Conservation (phyloP, 2,888 invertebrate species). For the Capitulum mitella region DNA sequence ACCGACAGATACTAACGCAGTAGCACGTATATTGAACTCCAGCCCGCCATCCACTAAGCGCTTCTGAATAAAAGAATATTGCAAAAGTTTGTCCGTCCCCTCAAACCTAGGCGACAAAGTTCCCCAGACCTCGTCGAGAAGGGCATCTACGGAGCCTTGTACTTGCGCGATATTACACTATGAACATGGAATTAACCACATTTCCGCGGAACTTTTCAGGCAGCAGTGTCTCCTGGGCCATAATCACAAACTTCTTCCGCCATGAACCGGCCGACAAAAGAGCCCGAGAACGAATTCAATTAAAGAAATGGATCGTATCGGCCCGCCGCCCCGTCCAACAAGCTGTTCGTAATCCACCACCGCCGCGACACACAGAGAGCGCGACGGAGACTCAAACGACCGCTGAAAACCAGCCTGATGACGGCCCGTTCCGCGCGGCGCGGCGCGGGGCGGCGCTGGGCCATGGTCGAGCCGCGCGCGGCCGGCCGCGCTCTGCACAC, state of each 20-base stretch:
- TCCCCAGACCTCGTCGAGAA: not conserved
- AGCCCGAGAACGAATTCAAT: too few relatives aligned
- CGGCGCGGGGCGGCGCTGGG: too few relatives aligned
- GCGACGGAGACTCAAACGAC: too few relatives aligned
- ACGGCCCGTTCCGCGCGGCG: too few relatives aligned
- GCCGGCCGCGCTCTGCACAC: too few relatives aligned
- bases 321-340: too few relatives aligned
- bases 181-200: conserved; percentile 17
- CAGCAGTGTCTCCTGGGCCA: not conserved
- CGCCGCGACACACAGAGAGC: too few relatives aligned
- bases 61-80: conserved; percentile 21
- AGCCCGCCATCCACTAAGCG: not conserved
- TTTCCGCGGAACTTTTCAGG: not conserved
- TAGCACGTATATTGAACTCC: not conserved
- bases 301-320: too few relatives aligned
- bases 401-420: too few relatives aligned
- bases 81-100: not conserved
- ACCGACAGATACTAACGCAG: too few relatives aligned
- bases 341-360: too few relatives aligned
- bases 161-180: not conserved
- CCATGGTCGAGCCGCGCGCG: too few relatives aligned
- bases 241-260: not conserved
- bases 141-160: not conserved
- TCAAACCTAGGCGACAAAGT: not conserved
- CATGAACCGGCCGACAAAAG: not conserved